Conservation (phyloP, 2,888 invertebrate species). For the Ecliptopera silaceata region DNA sequence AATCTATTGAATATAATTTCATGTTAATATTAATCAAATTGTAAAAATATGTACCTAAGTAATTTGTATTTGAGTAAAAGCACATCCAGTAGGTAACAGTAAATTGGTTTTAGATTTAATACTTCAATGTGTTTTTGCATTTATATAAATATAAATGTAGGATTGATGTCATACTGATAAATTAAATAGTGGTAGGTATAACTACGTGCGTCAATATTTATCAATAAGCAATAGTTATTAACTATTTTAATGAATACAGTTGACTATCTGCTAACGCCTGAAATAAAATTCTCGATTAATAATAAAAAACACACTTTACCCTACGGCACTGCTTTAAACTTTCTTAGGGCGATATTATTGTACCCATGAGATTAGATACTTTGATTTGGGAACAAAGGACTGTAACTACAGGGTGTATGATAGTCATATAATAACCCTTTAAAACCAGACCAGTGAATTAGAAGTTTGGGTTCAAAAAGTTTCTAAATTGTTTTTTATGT, state of each 20-base stretch:
- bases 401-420: constrained; percentile 33
- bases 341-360: not conserved
- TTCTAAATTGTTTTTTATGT: no score
- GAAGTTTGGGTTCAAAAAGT: constrained; percentile 2
- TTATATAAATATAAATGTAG: not conserved
- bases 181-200: no score
- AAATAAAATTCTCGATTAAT: no score
- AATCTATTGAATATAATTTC: no score
- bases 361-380: constrained; percentile 1
- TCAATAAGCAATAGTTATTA: no score
- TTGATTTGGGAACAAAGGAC: constrained; percentile 24
- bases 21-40: not conserved
- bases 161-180: not conserved
- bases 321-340: not conserved
- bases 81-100: not conserved
- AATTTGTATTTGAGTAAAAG: not conserved
- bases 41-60: no score
- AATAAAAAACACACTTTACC: no score
- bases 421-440: constrained; percentile 26
- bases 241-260: no score
- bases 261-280: no score
- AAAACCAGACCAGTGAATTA: not conserved
- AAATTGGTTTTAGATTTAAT: not conserved
- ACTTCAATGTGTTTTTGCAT: not conserved
- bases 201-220: no score